phyloP scores from a whole-genome alignment of 1,140 invertebrate species.

The Cecropterus lyciades region DNA sequence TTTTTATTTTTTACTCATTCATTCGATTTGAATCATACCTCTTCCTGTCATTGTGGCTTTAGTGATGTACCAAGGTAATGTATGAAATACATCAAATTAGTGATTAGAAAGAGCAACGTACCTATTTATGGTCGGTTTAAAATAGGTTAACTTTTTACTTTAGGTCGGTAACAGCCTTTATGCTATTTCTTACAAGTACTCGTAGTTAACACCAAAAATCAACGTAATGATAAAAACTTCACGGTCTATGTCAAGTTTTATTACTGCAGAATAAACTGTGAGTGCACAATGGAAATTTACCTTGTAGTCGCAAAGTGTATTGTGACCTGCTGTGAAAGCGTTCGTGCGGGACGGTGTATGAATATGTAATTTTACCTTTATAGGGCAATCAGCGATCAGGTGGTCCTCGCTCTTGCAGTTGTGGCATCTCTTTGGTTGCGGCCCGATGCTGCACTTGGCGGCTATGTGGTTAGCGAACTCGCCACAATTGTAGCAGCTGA shows the following conservation, averaged over 20 bases:
- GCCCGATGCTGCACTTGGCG: slow-evolving; percentile 92
- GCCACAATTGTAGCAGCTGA: slow-evolving; percentile 95
- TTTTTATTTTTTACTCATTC: too few relatives aligned
- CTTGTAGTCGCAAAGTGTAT: not conserved
- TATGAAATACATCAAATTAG: too few relatives aligned
- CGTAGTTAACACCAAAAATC: too few relatives aligned
- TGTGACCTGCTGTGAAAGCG: not conserved
- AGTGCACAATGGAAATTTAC: slow-evolving; percentile 2
- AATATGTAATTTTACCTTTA: slow-evolving; percentile 65
- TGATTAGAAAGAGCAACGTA: too few relatives aligned
- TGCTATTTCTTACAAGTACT: too few relatives aligned
- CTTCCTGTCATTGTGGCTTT: too few relatives aligned
- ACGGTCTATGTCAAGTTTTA: not conserved
- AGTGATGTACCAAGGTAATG: too few relatives aligned
- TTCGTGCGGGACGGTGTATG: not conserved
- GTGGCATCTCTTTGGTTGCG: slow-evolving; percentile 95
- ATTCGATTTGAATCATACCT: too few relatives aligned
- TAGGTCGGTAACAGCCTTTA: too few relatives aligned
- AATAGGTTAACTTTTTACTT: too few relatives aligned
- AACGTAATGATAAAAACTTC: not conserved
- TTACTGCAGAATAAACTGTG: not conserved
- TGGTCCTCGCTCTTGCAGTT: slow-evolving; percentile 94
- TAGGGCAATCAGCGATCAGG: slow-evolving; percentile 94
- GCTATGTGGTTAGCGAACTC: slow-evolving; percentile 96
- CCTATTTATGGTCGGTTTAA: too few relatives aligned